These are phyloP conservation scores for Erythrocercus mccallii DNA, from an alignment of 2,113 vertebrate species.

Conservation along the genomic window DNA sequence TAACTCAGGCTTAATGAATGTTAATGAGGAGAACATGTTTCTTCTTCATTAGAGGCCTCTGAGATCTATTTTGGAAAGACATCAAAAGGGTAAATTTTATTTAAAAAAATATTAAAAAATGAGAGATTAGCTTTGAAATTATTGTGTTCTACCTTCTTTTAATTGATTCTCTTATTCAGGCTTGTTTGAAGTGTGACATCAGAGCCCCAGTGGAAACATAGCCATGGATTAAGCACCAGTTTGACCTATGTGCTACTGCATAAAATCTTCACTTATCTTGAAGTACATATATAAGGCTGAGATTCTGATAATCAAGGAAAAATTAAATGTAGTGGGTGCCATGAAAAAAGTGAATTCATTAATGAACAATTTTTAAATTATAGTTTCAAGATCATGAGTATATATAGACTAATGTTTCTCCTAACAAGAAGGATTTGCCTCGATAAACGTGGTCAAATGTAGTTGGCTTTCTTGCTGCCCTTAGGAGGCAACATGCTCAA, in stretches of 20 bases:
- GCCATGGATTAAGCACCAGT: background rate
- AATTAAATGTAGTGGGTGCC: background rate
- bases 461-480: background rate
- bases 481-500: background rate
- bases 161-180: background rate
- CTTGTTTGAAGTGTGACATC: background rate
- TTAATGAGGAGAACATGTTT: background rate
- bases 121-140: background rate
- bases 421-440: background rate
- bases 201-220: background rate
- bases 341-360: background rate
- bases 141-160: conserved; percentile 1
- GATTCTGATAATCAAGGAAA: background rate
- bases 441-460: background rate
- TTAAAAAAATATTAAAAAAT: background rate
- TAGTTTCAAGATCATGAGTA: background rate
- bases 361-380: background rate
- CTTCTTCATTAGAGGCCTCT: background rate
- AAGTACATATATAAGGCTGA: background rate
- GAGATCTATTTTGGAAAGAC: conserved; percentile 16
- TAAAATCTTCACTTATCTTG: background rate
- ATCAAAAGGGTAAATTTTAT: conserved; percentile 12
- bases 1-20: background rate
- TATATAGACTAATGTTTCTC: background rate
- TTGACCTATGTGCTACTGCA: background rate